Evolutionary conservation across 2,888 invertebrate species (phyloP), one percentile per base, ranked within the genome.

Genomic region (Drosophila falleni): DNA sequence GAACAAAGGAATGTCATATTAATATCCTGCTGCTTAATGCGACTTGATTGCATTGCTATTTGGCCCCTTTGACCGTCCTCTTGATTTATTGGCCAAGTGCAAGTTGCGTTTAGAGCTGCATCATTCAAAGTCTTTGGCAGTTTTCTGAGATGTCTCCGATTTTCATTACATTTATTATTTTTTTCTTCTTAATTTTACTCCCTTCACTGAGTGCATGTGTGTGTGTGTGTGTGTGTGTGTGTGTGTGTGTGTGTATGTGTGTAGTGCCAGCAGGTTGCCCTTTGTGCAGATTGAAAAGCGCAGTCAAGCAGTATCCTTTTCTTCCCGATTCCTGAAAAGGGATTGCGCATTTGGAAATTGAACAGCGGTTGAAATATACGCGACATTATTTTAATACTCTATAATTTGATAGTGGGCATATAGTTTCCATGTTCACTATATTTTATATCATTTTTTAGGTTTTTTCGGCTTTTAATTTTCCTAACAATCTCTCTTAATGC

Each of bases 231-330:
- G 46, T 68, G n/a, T 53, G 19, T 39, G 10, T 54, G 44, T 72
- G 35, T 49, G 51, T 59, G 58, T 67, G 15, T 54, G 19, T 35
- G 13, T 55, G 46, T 68, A 35, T 51, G 55, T 59, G 55, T 67
- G 50, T 56, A 41, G 26, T 74, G 60, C 37, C 53, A 60, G 59
- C 61, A 46, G 71, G 46, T 74, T 65, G 47, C 55, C 54, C 64
- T 69, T 74, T 63, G 80, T 74, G 60, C 62, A 77, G 86, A 85
- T 89, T 85, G 76, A 74, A 87, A 83, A 85, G 87, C 67, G 87
- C 89, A 83, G 71, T 80, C 74, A 83, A 88, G 81, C 89, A 88
- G 56, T 49, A 63, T 53, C n/a, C 26, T n/a, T 29, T 13, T 1
- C 23, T 10, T 6, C 15, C n/a, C n/a, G n/a, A n/a, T 2, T 19